Conservation (phyloP, 1,140 invertebrate genomes). For the Melanaphis sacchari region DNA sequence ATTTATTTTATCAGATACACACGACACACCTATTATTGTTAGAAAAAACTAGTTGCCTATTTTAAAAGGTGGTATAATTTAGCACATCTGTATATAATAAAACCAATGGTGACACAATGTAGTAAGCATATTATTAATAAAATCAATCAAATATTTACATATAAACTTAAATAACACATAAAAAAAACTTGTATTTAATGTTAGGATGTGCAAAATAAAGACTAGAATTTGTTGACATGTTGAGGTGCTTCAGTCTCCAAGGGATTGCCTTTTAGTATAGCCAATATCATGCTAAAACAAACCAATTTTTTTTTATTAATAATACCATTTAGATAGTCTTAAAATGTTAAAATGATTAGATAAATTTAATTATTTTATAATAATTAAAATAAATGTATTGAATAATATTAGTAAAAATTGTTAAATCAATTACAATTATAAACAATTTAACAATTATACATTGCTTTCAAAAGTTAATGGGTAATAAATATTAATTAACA, state of each 20-base stretch:
- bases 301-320: constrained; percentile 58
- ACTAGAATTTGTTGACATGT: constrained; percentile 53
- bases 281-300: constrained; percentile 74
- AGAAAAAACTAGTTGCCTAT: background rate
- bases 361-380: background rate
- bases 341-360: too few species aligned
- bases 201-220: background rate
- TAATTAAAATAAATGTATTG: background rate
- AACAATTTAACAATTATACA: too few species aligned
- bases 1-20: background rate
- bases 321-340: background rate
- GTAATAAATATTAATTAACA: background rate
- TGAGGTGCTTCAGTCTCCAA: constrained; percentile 66
- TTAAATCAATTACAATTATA: background rate
- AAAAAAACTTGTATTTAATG: background rate
- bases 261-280: constrained; percentile 80
- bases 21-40: background rate
- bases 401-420: background rate
- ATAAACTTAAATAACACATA: background rate
- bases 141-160: background rate
- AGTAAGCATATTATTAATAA: background rate
- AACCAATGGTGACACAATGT: background rate
- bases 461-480: background rate
- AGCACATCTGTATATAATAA: background rate
- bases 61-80: background rate